Evolutionary conservation across 2,113 vertebrate genomes (phyloP).

Genomic region (Amphiprion percula): DNA sequence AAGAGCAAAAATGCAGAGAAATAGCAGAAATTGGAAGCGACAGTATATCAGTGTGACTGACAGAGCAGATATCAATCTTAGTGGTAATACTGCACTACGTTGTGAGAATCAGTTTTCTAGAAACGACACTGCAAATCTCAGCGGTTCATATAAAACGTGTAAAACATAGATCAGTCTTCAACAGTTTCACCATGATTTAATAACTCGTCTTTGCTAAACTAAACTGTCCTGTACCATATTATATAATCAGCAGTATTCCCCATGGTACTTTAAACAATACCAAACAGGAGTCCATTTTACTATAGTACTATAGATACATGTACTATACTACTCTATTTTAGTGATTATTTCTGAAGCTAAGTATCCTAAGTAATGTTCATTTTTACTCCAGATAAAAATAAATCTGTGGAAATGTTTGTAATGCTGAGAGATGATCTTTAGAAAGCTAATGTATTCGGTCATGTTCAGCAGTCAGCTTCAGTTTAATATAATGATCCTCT

Average conservation of each 20-base stretch:
- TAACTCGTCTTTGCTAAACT: neutral
- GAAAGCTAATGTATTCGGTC: constrained; percentile 33
- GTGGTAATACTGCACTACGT: neutral
- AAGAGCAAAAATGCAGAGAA: constrained; percentile 7
- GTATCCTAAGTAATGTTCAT: neutral
- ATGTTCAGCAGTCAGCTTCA: constrained; percentile 33
- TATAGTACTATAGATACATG: no score
- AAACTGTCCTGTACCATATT: neutral
- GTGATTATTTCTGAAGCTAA: neutral
- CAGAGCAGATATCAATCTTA: constrained; percentile 4
- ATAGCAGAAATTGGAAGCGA: constrained; percentile 1
- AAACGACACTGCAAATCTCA: neutral
- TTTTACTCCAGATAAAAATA: neutral
- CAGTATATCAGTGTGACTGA: constrained; percentile 29
- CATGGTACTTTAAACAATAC: no score
- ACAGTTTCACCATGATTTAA: no score
- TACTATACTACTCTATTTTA: no score
- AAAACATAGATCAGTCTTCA: no score
- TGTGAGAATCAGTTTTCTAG: constrained; percentile 24
- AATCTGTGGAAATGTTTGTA: neutral
- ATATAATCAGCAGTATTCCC: neutral
- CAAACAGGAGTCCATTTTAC: no score
- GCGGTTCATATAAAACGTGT: neutral
- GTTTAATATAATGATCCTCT: constrained; percentile 43
- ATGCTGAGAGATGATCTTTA: constrained; percentile 14